phyloP scores from a whole-genome alignment of 2,113 vertebrate genomes.

The Pseudolaguvia tuberculata region DNA sequence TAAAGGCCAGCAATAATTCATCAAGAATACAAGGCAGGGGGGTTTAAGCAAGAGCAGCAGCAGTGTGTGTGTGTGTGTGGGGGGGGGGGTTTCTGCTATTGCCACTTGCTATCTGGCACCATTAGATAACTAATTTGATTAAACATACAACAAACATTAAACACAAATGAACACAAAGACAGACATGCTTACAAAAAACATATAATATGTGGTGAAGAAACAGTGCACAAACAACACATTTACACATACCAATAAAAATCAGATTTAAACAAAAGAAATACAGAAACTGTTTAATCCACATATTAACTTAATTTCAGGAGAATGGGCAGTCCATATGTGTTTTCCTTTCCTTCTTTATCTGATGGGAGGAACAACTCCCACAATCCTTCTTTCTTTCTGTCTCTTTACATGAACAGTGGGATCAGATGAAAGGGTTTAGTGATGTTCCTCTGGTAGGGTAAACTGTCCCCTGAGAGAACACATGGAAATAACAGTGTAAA shows the following conservation, averaged over 20 bases:
- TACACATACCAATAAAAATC: constrained; percentile 34
- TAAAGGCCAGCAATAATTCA: constrained; percentile 31
- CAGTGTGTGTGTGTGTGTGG: constrained; percentile 30
- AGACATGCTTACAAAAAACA: constrained; percentile 38
- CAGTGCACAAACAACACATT: constrained; percentile 37
- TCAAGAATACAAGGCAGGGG: constrained; percentile 52
- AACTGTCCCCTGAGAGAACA: constrained; percentile 67
- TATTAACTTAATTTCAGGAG: constrained; percentile 14
- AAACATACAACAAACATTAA: constrained; percentile 45
- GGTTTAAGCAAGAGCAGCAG: constrained; percentile 58
- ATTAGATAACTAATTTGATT: constrained; percentile 58
- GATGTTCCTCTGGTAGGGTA: constrained; percentile 71
- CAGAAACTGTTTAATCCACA: constrained; percentile 36
- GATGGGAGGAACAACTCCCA: constrained; percentile 43
- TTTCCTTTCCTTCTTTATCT: constrained; percentile 37
- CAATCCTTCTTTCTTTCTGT: constrained; percentile 24
- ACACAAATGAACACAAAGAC: constrained; percentile 47
- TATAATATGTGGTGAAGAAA: constrained; percentile 35
- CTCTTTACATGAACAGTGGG: constrained; percentile 25
- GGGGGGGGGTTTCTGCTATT: constrained; percentile 15
- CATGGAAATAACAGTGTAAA: constrained; percentile 26
- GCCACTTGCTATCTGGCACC: constrained; percentile 14
- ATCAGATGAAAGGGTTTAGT: constrained; percentile 75
- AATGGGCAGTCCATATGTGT: constrained; percentile 13
- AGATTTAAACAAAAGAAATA: constrained; percentile 13